These are phyloP conservation scores for Margarornis squamiger DNA, from an alignment of 2,797 vertebrate genomes.

Conservation along the genomic window DNA sequence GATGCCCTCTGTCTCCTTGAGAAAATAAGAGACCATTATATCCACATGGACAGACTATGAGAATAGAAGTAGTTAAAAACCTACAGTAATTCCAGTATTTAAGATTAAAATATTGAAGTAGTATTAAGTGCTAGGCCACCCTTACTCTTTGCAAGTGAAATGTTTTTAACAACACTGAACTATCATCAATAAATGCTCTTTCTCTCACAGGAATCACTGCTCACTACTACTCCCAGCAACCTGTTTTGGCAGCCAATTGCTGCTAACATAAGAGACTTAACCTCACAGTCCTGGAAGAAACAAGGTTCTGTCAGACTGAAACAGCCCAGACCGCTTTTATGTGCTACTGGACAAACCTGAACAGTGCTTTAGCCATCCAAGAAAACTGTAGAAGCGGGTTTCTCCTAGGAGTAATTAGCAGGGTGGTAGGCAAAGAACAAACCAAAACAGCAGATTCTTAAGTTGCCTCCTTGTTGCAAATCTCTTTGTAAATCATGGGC, in stretches of 20 bases:
- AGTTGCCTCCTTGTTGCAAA: not conserved
- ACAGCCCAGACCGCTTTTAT: not conserved
- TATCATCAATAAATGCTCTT: not conserved
- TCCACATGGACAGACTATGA: not conserved
- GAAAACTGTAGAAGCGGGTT: not conserved
- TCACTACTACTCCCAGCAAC: not conserved
- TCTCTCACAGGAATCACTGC: not conserved
- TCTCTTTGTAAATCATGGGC: not conserved
- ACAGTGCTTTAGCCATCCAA: not conserved
- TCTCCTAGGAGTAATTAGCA: not conserved
- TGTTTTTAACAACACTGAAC: not conserved
- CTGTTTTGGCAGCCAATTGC: not conserved
- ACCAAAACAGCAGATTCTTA: not conserved
- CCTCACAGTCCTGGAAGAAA: not conserved
- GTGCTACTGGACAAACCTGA: not conserved
- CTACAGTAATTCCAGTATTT: not conserved
- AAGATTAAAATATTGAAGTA: not conserved
- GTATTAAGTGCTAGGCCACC: not conserved
- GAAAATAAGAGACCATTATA: not conserved
- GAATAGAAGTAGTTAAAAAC: not conserved
- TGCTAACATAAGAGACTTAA: not conserved
- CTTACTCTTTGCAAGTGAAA: not conserved
- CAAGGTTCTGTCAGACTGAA: not conserved
- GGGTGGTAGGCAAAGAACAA: not conserved
- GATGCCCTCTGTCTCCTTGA: conserved; percentile 58